These are phyloP conservation scores for Mercenaria mercenaria DNA, from an alignment of 1,140 invertebrate species.

Conservation along the genomic window DNA sequence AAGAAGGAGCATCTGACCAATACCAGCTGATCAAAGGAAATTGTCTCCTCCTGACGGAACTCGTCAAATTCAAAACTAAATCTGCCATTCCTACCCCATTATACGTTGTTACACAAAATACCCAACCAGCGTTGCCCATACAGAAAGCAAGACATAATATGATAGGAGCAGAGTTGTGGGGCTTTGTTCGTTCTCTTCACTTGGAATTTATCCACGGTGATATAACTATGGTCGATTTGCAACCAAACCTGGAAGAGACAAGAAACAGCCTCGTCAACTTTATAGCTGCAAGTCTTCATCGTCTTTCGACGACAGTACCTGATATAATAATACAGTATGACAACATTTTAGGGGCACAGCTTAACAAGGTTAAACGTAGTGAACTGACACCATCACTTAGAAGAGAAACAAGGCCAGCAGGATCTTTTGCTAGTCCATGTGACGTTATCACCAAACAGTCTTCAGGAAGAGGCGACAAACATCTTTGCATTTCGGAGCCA, in stretches of 20 bases:
- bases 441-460: no score
- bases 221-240: conserved; percentile 2
- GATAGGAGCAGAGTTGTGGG: conserved; percentile 24
- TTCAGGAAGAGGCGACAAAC: no score
- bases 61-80: background rate
- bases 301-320: background rate
- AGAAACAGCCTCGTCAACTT: background rate
- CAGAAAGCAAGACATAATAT: background rate
- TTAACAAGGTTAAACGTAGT: background rate
- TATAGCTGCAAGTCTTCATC: background rate
- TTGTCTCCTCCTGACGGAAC: background rate
- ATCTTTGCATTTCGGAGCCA: no score
- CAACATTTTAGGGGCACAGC: background rate
- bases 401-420: background rate
- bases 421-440: no score
- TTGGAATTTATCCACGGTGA: conserved; percentile 7
- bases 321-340: background rate
- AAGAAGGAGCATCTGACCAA: background rate
- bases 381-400: background rate
- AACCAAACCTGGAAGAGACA: conserved; percentile 11
- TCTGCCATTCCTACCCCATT: background rate
- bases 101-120: conserved; percentile 35
- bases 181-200: conserved; percentile 30
- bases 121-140: conserved; percentile 22
- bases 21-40: background rate